Evolutionary conservation across 2,888 invertebrate genomes (phyloP), one percentile per base, ranked within the genome.

Genomic region (Caenorhabditis becei): DNA sequence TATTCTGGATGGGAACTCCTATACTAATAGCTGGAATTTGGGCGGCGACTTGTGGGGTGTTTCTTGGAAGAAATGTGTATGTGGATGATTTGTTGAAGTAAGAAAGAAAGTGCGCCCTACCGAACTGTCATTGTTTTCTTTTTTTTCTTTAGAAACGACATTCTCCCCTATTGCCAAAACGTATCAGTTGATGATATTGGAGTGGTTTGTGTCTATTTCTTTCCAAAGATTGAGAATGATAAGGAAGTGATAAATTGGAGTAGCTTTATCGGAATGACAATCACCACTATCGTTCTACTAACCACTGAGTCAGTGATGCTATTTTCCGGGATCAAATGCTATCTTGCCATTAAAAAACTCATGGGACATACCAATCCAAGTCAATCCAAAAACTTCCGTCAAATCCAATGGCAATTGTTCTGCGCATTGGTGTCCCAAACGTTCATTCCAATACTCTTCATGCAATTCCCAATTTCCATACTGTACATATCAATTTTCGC

Each of bases 321-420:
- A n/a, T 54, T 35, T 18, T 65, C 59, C 8, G 75, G 67, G 0
- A 20, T 54, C 18, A 66, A 67, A 18, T 75, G 67, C 35, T 75
- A 65, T 37, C 26, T 51, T 10, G 44, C 54, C 35, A 54, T 66
- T 5, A 58, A 75, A 24, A 11, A 18, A 0, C 47, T 67, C 7
- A 67, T 58, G 61, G 41, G 41, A 41, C 11, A 7, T 14, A 14
- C 41, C 2, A 14, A 41, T 2, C 11, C 7, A 7, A 41, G 11
- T 14, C 41, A 41, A 41, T 72, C 72, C 7, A 49, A 23, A 32
- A 28, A 24, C 20, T 75, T 67, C 61, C 75, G 62, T 20, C 44
- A 51, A 10, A 53, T 75, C 23, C 75, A 75, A 61, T 53, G 65
- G 54, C 74, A 74, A 32, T 23, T 74, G 18, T 74, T 74, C 51